A percentile compares a stretch with the other conserved stretches of the same genome.
Evolutionary conservation across 2,113 vertebrate species (phyloP).

Genomic region (Zosterops hypoxanthus): DNA sequence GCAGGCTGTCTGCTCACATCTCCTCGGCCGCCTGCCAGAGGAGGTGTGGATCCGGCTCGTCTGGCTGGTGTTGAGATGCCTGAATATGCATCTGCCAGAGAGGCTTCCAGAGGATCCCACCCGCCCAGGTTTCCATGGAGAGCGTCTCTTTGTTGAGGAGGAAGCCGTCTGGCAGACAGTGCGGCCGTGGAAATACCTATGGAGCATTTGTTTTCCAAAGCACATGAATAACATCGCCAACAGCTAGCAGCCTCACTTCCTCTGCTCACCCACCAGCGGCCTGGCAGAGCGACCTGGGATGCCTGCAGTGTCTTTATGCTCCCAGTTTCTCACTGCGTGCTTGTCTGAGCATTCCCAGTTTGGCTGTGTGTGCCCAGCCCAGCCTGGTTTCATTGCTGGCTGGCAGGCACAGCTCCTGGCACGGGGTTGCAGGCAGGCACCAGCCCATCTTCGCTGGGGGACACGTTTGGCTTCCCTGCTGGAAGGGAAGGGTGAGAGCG

Average conservation of each 20-base stretch:
- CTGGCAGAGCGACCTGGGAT: slow-evolving; percentile 36
- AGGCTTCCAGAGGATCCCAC: slow-evolving; percentile 56
- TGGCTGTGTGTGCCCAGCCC: neutral
- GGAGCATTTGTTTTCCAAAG: slow-evolving; percentile 21
- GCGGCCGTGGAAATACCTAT: slow-evolving; percentile 15
- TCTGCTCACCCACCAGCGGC: neutral
- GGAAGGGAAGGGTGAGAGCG: neutral
- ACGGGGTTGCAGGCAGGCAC: neutral
- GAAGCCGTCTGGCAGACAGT: slow-evolving; percentile 49
- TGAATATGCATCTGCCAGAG: slow-evolving; percentile 7
- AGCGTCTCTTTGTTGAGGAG: slow-evolving; percentile 35
- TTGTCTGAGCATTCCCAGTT: neutral
- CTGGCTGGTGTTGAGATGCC: slow-evolving; percentile 26
- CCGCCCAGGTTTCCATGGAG: slow-evolving; percentile 67
- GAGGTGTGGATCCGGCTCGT: slow-evolving; percentile 30
- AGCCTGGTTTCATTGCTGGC: neutral
- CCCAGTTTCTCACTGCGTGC: neutral
- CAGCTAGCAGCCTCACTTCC: slow-evolving; percentile 41
- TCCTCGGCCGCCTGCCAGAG: neutral
- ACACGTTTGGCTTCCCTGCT: neutral
- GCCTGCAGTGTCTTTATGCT: slow-evolving; percentile 10
- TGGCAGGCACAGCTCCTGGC: neutral
- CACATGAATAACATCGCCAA: slow-evolving; percentile 26
- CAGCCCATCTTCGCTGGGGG: neutral
- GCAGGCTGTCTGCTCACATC: neutral